Evolutionary conservation across 1,140 invertebrate genomes (phyloP).

Genomic region (Paralvinella palmiformis): DNA sequence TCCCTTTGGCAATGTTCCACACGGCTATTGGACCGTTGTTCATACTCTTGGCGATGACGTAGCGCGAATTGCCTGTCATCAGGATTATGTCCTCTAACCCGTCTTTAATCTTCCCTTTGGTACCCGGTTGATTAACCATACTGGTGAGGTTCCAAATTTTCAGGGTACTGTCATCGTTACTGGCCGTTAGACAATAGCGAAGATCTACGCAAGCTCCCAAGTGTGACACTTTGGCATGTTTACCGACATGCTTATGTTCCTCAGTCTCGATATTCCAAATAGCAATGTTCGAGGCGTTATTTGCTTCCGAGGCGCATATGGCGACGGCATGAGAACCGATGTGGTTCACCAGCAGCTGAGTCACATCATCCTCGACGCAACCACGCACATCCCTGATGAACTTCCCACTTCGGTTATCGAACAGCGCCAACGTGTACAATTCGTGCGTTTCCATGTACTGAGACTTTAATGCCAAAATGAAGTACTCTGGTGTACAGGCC

Average conservation of each 20-base stretch:
- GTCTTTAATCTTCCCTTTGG: slow-evolving; percentile 34
- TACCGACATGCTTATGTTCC: slow-evolving; percentile 47
- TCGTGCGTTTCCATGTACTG: slow-evolving; percentile 38
- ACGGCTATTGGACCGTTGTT: slow-evolving; percentile 42
- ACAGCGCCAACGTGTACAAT: slow-evolving; percentile 41
- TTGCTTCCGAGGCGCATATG: slow-evolving; percentile 31
- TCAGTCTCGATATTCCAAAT: slow-evolving; percentile 49
- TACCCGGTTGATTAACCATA: slow-evolving; percentile 32
- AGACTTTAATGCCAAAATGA: slow-evolving; percentile 36
- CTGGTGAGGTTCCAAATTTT: slow-evolving; percentile 42
- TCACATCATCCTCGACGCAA: slow-evolving; percentile 36
- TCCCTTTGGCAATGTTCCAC: slow-evolving; percentile 43
- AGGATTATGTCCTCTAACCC: slow-evolving; percentile 37
- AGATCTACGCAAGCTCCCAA: slow-evolving; percentile 37
- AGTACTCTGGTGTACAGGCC: slow-evolving; percentile 40
- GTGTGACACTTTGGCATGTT: slow-evolving; percentile 35
- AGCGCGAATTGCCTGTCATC: slow-evolving; percentile 39
- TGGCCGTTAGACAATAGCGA: slow-evolving; percentile 37
- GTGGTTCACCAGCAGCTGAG: slow-evolving; percentile 33
- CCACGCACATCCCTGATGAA: slow-evolving; percentile 41
- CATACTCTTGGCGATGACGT: slow-evolving; percentile 39
- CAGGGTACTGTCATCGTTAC: slow-evolving; percentile 33
- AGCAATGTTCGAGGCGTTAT: slow-evolving; percentile 39
- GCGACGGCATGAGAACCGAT: slow-evolving; percentile 40
- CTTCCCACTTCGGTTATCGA: slow-evolving; percentile 35